Conservation (phyloP, 2,797 vertebrate species). For the Strix occidentalis region DNA sequence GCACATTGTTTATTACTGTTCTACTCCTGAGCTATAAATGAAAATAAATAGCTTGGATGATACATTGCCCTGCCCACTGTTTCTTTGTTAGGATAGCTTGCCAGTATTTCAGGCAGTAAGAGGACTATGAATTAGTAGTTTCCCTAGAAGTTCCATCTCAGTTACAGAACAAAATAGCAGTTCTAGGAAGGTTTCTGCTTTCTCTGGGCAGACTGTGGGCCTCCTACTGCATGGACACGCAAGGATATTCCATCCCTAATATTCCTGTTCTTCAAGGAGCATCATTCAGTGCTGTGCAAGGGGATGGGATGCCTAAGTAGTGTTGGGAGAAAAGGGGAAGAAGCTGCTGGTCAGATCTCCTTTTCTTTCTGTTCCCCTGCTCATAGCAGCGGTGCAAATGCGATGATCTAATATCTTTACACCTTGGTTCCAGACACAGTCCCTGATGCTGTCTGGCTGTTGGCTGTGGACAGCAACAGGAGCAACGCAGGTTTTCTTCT, state of each 20-base stretch:
- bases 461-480: not conserved
- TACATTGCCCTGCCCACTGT: not conserved
- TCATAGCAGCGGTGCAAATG: not conserved
- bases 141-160: not conserved
- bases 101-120: not conserved
- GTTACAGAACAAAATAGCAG: not conserved
- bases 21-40: not conserved
- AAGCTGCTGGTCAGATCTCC: not conserved
- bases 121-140: not conserved
- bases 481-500: not conserved
- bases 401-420: too few species aligned
- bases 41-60: not conserved
- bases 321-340: not conserved
- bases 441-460: not conserved
- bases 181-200: not conserved
- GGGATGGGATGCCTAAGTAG: rapidly evolving
- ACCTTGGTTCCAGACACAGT: not conserved
- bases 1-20: not conserved
- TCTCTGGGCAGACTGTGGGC: not conserved
- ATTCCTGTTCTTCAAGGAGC: not conserved
- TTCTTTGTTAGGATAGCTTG: not conserved
- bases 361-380: not conserved
- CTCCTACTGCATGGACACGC: not conserved
- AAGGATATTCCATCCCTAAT: not conserved
- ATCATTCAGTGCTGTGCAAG: rapidly evolving